Evolutionary conservation across 2,888 invertebrate species (phyloP).

Genomic region (Dyspetes luteomarginatus): DNA sequence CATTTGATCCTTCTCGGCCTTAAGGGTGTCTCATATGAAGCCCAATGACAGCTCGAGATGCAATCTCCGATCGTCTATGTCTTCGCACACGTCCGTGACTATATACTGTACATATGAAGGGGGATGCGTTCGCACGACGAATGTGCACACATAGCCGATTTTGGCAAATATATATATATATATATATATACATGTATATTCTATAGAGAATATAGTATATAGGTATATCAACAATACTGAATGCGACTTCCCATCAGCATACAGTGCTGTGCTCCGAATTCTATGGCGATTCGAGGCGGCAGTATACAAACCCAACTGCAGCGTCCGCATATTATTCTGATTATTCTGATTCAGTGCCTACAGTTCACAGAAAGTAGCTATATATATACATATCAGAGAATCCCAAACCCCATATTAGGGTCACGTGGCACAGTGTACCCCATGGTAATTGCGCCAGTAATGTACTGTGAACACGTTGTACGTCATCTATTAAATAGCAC

Average conservation of each 20-base stretch:
- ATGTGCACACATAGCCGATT: not conserved
- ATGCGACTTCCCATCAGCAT: conserved; percentile 2
- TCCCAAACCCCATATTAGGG: conserved; percentile 14
- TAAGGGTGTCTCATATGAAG: not conserved
- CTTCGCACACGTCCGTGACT: conserved; percentile 18
- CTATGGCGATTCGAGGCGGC: conserved; percentile 30
- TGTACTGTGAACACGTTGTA: conserved; percentile 6
- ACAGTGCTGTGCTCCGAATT: conserved; percentile 31
- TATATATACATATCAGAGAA: conserved; percentile 6
- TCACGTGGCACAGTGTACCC: not conserved
- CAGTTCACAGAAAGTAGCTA: conserved; percentile 10
- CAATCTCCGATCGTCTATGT: conserved; percentile 43
- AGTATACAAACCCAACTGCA: conserved; percentile 34
- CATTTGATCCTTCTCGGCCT: conserved; percentile 9
- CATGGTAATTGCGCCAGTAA: conserved; percentile 11
- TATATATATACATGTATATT: conserved; percentile 2
- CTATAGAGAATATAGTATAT: too few relatives aligned
- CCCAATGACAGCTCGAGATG: conserved; percentile 54
- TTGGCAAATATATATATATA: not conserved
- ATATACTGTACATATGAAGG: not conserved
- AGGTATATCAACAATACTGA: not conserved
- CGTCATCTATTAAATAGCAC: conserved; percentile 26
- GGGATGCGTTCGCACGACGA: conserved; percentile 3
- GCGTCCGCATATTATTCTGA: conserved; percentile 34
- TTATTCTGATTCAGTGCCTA: conserved; percentile 54